Evolutionary conservation across 1,140 invertebrate species (phyloP), one percentile per base, ranked within the genome.

Genomic region (Antheraea pernyi): DNA sequence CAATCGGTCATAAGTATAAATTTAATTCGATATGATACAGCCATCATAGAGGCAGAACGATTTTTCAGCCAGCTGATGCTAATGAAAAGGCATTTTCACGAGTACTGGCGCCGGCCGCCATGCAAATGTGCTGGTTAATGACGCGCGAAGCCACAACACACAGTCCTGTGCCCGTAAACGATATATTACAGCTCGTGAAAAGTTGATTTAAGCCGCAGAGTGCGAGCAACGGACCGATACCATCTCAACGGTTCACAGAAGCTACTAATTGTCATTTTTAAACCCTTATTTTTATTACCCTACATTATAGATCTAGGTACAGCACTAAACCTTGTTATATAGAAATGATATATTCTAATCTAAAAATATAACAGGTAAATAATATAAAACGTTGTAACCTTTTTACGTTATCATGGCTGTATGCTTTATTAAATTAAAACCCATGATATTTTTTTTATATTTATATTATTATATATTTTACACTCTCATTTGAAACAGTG

Each of bases 51-150:
- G 78, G 68, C 80, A 80, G 78, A 88, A 83, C 82, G 80, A 87
- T 89, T 86, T 89, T 89, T 86, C 86, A 88, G 84, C 79, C 71
- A 84, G 77, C 83, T 88, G 84, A 88, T 87, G 85, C 75, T 88
- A 89, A 89, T 91, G 87, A 89, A 91, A 81, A 82, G 85, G 84
- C 87, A 83, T 88, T 89, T 91, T 89, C 88, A 91, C 86, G 84
- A 90, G 83, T 76, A 82, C 85, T 88, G 86, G 87, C 85, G 83
- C 81, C 81, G 81, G 80, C 74, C 79, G 77, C 60, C 77, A 87
- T 87, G 86, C 83, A 86, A 88, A 85, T 88, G 81, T 78, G 77
- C 36, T 53, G 81, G 66, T 76, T 85, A 88, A 88, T 90, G 85
- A 88, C 78, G 82, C 86, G 83, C 78, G 83, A 86, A 84, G 72